phyloP scores from a whole-genome alignment of 2,888 invertebrate genomes.

The Catocala sponsa region DNA sequence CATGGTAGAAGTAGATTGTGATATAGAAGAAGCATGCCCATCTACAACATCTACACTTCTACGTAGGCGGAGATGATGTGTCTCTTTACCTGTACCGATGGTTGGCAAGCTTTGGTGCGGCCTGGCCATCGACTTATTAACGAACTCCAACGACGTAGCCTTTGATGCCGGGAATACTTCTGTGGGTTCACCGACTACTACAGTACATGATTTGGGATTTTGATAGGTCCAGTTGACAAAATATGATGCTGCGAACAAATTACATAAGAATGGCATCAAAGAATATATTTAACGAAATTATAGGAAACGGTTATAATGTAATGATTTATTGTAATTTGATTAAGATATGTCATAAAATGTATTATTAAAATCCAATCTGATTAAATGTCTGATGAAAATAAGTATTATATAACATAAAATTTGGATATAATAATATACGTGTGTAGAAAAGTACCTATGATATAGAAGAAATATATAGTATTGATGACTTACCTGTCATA shows the following conservation, averaged over 20 bases:
- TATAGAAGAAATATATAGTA: too few species aligned
- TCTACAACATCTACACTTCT: constrained; percentile 91
- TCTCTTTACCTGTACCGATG: constrained; percentile 85
- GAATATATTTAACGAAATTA: constrained; percentile 28
- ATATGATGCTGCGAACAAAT: constrained; percentile 90
- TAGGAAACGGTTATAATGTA: not conserved
- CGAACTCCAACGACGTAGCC: constrained; percentile 90
- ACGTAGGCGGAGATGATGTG: constrained; percentile 90
- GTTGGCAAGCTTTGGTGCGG: constrained; percentile 89
- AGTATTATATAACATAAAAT: too few species aligned
- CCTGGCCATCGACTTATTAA: constrained; percentile 91
- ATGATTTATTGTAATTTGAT: too few species aligned
- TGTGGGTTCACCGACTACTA: constrained; percentile 93
- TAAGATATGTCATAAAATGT: too few species aligned
- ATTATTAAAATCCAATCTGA: too few species aligned
- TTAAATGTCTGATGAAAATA: too few species aligned
- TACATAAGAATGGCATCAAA: constrained; percentile 17
- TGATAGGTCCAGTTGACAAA: constrained; percentile 95
- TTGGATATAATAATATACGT: too few species aligned
- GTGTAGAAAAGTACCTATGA: too few species aligned
- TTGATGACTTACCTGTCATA: constrained; percentile 91
- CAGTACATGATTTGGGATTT: constrained; percentile 94
- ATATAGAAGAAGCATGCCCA: constrained; percentile 87
- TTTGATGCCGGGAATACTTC: constrained; percentile 91
- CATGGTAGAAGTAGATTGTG: constrained; percentile 74